phyloP scores from a whole-genome alignment of 2,797 vertebrate species.

The Luscinia megarhynchos region DNA sequence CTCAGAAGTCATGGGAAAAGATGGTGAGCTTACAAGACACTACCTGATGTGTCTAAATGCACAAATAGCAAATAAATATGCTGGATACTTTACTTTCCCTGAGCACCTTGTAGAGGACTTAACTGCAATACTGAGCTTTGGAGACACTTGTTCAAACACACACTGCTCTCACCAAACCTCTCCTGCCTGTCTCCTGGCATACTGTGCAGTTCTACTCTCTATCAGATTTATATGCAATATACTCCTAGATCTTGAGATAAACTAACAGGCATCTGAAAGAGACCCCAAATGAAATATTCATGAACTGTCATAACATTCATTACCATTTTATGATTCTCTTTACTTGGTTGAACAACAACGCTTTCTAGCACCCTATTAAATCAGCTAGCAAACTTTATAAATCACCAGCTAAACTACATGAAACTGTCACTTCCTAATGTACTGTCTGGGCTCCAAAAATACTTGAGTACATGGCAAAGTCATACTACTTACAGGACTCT shows the following conservation, averaged over 20 bases:
- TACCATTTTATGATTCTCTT: conserved; percentile 80
- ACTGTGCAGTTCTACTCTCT: neutral
- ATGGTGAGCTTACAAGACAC: neutral
- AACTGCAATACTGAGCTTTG: neutral
- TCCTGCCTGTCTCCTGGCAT: neutral
- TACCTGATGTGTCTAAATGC: neutral
- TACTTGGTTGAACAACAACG: conserved; percentile 77
- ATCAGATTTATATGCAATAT: conserved; percentile 61
- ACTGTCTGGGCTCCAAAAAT: conserved; percentile 44
- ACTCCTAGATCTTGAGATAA: conserved; percentile 69
- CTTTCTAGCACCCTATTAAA: conserved; percentile 75
- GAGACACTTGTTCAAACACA: neutral
- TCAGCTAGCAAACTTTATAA: conserved; percentile 75
- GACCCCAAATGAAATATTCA: conserved; percentile 79
- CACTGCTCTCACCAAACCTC: neutral
- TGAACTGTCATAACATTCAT: conserved; percentile 78
- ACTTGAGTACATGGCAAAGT: conserved; percentile 46
- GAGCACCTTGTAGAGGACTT: neutral
- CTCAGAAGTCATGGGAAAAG: neutral
- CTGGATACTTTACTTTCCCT: neutral
- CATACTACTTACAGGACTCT: neutral
- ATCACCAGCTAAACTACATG: conserved; percentile 68
- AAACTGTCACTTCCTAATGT: conserved; percentile 66
- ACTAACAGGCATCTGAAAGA: conserved; percentile 64
- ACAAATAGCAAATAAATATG: neutral